A percentile compares a stretch with the other conserved stretches of the same genome.
Conservation (phyloP, 2,113 vertebrate genomes). For the Prionailurus bengalensis region DNA sequence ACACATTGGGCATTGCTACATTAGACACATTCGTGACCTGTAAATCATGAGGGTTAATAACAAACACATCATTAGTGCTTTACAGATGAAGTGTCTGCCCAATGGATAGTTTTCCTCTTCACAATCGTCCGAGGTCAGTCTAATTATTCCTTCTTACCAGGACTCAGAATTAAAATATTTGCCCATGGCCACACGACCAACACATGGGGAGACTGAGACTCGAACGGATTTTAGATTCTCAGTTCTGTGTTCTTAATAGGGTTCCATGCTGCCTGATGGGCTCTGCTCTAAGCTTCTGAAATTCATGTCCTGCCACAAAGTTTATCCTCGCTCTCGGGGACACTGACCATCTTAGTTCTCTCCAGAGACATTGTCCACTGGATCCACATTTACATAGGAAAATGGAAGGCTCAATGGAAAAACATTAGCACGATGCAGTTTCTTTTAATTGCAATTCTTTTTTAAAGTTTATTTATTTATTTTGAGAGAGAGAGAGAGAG, state of each 20-base stretch:
- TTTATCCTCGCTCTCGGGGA: neutral
- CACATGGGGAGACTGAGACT: neutral
- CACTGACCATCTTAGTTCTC: neutral
- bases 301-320: neutral
- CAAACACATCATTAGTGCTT: neutral
- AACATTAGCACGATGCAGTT: neutral
- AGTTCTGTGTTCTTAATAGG: neutral
- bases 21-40: neutral
- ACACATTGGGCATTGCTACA: neutral
- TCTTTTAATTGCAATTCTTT: conserved; percentile 25
- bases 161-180: neutral
- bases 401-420: neutral
- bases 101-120: conserved; percentile 20
- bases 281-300: neutral
- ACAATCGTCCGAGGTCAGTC: neutral
- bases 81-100: neutral
- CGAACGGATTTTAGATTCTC: neutral
- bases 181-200: neutral
- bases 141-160: neutral
- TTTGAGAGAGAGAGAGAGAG: no score
- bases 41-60: conserved; percentile 28
- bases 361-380: neutral
- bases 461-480: no score
- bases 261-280: neutral
- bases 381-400: neutral